Conservation (phyloP, 2,797 vertebrate species). For the Borostomias antarcticus region DNA sequence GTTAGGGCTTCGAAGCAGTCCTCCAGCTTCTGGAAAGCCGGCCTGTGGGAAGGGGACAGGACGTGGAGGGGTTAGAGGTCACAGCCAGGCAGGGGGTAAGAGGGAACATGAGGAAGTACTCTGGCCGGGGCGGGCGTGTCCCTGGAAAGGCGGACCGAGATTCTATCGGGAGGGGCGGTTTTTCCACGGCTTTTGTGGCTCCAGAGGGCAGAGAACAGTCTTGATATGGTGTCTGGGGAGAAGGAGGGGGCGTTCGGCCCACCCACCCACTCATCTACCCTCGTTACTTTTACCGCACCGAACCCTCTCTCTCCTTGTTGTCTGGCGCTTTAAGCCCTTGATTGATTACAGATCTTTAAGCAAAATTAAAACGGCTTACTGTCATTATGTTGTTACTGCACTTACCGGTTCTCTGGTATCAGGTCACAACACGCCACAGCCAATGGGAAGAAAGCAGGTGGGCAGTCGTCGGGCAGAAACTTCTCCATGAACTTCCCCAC, state of each 20-base stretch:
- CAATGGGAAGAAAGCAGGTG: slow-evolving; percentile 91
- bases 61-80: slow-evolving; percentile 31
- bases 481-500: slow-evolving; percentile 95
- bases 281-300: too few species aligned
- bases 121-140: slow-evolving; percentile 30
- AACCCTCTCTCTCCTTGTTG: slow-evolving; percentile 6
- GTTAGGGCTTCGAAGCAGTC: slow-evolving; percentile 92
- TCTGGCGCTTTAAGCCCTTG: slow-evolving; percentile 15
- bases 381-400: background rate
- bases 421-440: slow-evolving; percentile 93
- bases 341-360: background rate
- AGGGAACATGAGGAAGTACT: slow-evolving; percentile 58
- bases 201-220: slow-evolving; percentile 7
- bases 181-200: slow-evolving; percentile 1
- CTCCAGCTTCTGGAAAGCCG: slow-evolving; percentile 92
- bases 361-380: background rate
- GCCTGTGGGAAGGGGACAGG: slow-evolving; percentile 69
- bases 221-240: background rate
- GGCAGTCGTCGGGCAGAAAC: slow-evolving; percentile 93
- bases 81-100: slow-evolving; percentile 46
- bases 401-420: slow-evolving; percentile 90
- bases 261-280: too few species aligned
- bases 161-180: slow-evolving; percentile 35
- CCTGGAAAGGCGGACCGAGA: slow-evolving; percentile 27
- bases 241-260: too few species aligned